phyloP scores from a whole-genome alignment of 30 jellyfish, hydroid and myxozoan species.

The Calvadosia cruxmelitensis region DNA sequence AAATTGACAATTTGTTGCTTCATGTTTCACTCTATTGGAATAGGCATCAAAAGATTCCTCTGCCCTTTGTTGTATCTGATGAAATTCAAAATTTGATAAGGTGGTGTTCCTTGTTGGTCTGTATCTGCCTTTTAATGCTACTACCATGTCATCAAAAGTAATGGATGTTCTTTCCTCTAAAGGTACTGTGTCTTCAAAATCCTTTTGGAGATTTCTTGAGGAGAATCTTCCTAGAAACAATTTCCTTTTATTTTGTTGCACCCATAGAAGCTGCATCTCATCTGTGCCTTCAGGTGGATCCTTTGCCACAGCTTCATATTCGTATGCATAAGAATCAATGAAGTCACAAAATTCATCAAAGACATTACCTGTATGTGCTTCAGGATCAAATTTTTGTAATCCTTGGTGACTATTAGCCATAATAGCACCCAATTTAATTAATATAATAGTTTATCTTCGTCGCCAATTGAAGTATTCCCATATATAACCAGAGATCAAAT shows the following conservation, averaged over 20 bases:
- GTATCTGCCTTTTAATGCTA: neutral
- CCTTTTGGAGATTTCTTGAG: constrained; percentile 23
- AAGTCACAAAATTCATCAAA: too few relatives aligned
- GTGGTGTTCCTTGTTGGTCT: neutral
- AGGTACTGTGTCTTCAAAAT: constrained; percentile 14
- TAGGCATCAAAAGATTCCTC: neutral
- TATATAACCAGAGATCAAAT: too few relatives aligned
- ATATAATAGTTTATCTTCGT: too few relatives aligned
- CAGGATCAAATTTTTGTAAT: too few relatives aligned
- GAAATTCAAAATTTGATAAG: too few relatives aligned
- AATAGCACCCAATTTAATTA: too few relatives aligned
- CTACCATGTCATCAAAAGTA: neutral
- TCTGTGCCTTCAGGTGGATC: constrained; percentile 22
- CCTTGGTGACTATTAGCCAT: too few relatives aligned
- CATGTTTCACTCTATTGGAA: neutral
- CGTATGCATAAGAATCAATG: constrained; percentile 20
- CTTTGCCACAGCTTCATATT: constrained; percentile 30
- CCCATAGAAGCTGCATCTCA: constrained; percentile 16
- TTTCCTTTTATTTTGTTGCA: constrained; percentile 21
- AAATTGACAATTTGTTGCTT: neutral
- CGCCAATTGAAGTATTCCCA: too few relatives aligned
- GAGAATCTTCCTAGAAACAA: constrained; percentile 8
- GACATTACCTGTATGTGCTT: too few relatives aligned
- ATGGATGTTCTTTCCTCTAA: neutral
- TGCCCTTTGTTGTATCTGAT: neutral